A percentile compares a stretch with the other conserved stretches of the same genome.
Evolutionary conservation across 35 echinoderm and acorn worm genomes (phyloP).

Genomic region (Diadema setosum): DNA sequence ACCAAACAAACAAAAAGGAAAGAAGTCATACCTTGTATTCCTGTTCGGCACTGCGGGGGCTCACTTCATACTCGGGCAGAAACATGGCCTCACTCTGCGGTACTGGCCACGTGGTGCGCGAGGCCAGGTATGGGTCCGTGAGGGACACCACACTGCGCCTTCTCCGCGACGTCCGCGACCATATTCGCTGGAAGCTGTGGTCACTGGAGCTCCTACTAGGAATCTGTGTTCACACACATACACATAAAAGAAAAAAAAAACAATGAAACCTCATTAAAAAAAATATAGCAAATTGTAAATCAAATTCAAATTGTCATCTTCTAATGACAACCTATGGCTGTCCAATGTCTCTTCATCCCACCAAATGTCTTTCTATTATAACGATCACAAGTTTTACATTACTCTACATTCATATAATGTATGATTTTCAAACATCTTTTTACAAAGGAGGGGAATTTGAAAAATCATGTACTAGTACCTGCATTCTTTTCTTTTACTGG

Average conservation of each 20-base stretch:
- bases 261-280: neutral
- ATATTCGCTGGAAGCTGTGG: constrained; percentile 84
- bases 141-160: constrained; percentile 72
- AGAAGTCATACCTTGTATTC: constrained; percentile 72
- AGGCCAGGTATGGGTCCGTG: constrained; percentile 87
- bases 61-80: constrained; percentile 94
- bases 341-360: too few relatives aligned
- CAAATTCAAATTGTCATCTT: too few relatives aligned
- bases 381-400: too few relatives aligned
- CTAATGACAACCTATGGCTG: too few relatives aligned
- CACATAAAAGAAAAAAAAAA: neutral
- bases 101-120: constrained; percentile 87
- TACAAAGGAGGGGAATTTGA: too few relatives aligned
- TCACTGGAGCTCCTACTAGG: constrained; percentile 79
- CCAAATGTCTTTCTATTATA: too few relatives aligned
- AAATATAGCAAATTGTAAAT: too few relatives aligned
- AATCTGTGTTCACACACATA: too few relatives aligned
- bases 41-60: constrained; percentile 72
- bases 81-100: constrained; percentile 96
- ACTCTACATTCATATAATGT: too few relatives aligned
- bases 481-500: too few relatives aligned
- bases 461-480: too few relatives aligned
- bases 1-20: neutral
- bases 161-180: constrained; percentile 85
- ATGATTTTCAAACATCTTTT: too few relatives aligned